Base-by-base conservation (phyloP, 2,797 vertebrate genomes). In the Avahi laniger region DNA sequence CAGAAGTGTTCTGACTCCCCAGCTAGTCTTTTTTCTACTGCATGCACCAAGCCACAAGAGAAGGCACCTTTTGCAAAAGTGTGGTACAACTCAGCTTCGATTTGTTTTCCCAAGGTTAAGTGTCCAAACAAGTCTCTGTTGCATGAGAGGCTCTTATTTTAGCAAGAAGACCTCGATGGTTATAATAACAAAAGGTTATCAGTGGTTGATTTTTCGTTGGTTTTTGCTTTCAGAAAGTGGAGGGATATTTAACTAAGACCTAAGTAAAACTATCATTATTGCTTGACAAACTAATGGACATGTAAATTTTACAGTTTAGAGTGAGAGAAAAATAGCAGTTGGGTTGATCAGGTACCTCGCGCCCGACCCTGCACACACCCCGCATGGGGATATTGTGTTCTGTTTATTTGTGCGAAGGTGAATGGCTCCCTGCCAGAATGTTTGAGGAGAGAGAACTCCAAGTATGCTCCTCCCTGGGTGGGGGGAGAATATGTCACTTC, bases 241-340 rank as follows among this genome's bases (percentile, higher is more conserved):
- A 96, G 59, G 69, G 59, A 95, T 80, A 38, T 91, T 91, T 86
- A 75, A 54, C n/a, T 52, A 61, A 94, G 20, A 91, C n/a, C 33
- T 65, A 95, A 80, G 54, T 67, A 87, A 73, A 96, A 88, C n/a
- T 48, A 65, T 80, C 50, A 48, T 78, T 95, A 86, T 89, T 92
- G 93, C 57, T 90, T 72, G 52, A 52, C 35, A 61, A 72, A 15
- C 10, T 43, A 91, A 89, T 5, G 41, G 76, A 33, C 38, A 70
- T 38, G 8, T 48, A 78, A 35, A 4, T 90, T 92, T 89, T 78
- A 59, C 82, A 93, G 54, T 76, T 89, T 20, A 91, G 65, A 96
- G 14, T 38, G 5, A 94, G 41, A 72, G 54, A 84, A 43, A 90
- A 59, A 52, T 11, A 81, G 72, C 63, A 70, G 41, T 50, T 92